Conservation (phyloP, 2,888 invertebrate species). For the Opisthograptis luteolata region DNA sequence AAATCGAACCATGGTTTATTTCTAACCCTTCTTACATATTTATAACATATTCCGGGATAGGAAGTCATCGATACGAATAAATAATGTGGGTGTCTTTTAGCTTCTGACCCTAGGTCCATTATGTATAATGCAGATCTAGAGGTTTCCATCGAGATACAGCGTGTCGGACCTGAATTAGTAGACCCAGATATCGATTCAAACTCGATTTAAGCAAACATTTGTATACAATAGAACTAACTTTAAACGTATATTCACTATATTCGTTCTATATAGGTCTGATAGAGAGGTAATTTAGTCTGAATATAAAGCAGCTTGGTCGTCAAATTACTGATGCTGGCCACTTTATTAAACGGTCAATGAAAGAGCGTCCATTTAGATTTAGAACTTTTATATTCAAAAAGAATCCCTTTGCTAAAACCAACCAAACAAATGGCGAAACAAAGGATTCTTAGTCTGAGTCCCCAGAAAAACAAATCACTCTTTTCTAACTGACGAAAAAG, state of each 20-base stretch:
- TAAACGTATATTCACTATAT: slow-evolving; percentile 12
- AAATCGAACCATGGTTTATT: slow-evolving; percentile 28
- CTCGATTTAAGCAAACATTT: slow-evolving; percentile 32
- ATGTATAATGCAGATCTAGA: slow-evolving; percentile 50
- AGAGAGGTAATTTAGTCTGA: slow-evolving; percentile 14
- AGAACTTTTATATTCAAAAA: slow-evolving; percentile 1
- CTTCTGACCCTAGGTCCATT: slow-evolving; percentile 50
- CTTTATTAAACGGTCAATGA: neutral
- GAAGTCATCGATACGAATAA: slow-evolving; percentile 45
- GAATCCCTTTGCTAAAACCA: too few species aligned
- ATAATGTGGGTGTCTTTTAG: slow-evolving; percentile 47
- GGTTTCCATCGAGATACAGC: slow-evolving; percentile 48
- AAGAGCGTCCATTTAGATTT: neutral
- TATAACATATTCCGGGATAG: slow-evolving; percentile 34
- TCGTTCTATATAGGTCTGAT: slow-evolving; percentile 9
- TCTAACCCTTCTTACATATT: slow-evolving; percentile 25
- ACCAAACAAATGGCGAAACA: too few species aligned
- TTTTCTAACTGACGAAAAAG: too few species aligned
- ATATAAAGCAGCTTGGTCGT: slow-evolving; percentile 7
- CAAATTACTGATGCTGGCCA: slow-evolving; percentile 12
- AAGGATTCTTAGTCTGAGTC: too few species aligned
- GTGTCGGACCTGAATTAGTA: slow-evolving; percentile 46
- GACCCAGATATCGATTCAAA: slow-evolving; percentile 40
- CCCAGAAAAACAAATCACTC: too few species aligned
- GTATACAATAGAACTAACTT: slow-evolving; percentile 20